These are phyloP conservation scores for Drosophila conformis DNA, from an alignment of 2,888 invertebrate genomes.

Conservation along the genomic window DNA sequence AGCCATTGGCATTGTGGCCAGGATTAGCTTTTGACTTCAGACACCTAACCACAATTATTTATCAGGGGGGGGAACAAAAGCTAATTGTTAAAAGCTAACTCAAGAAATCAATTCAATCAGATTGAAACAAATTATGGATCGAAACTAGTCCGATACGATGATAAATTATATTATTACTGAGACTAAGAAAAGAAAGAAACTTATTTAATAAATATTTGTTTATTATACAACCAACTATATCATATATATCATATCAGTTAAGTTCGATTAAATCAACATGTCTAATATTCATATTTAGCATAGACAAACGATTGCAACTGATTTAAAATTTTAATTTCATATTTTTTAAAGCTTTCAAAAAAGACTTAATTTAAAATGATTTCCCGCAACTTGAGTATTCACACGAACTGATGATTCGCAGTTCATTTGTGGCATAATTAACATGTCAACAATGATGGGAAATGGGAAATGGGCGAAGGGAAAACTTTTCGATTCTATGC, in stretches of 20 bases:
- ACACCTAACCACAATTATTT: background rate
- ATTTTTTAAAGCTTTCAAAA: background rate
- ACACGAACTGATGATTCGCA: constrained; percentile 33
- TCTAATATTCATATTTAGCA: background rate
- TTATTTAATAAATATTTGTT: background rate
- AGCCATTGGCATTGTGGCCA: constrained; percentile 18
- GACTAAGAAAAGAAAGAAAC: background rate
- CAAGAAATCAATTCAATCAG: background rate
- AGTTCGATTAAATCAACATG: background rate
- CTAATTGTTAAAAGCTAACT: constrained; percentile 1
- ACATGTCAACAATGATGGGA: constrained; percentile 35
- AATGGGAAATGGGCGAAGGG: background rate
- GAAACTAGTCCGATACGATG: background rate
- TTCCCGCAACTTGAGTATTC: constrained; percentile 16
- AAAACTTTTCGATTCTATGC: constrained; percentile 19
- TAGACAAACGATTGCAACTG: too few relatives aligned
- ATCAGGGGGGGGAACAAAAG: background rate
- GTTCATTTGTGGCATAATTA: constrained; percentile 48
- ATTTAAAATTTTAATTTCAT: background rate
- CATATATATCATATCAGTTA: background rate
- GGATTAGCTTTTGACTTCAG: constrained; percentile 32
- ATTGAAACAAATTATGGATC: background rate
- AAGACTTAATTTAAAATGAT: background rate
- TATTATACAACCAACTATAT: background rate
- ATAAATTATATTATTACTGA: background rate